phyloP scores from a whole-genome alignment of 2,888 invertebrate genomes.

The Laothoe populi region DNA sequence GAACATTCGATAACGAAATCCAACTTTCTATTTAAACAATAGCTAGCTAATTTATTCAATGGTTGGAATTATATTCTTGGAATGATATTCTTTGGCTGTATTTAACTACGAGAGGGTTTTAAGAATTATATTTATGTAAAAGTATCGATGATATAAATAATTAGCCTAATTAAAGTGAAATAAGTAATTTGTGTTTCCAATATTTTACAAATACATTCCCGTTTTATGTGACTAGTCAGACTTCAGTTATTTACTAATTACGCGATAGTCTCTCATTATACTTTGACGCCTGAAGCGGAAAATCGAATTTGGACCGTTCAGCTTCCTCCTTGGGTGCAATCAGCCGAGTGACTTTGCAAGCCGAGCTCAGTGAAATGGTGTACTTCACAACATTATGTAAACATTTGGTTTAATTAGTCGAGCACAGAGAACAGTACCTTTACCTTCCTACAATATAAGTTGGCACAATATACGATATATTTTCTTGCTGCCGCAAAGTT shows the following conservation, averaged over 20 bases:
- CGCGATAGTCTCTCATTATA: constrained; percentile 23
- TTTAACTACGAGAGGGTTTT: no score
- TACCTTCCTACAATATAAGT: not conserved
- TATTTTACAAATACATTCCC: not conserved
- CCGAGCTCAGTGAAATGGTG: not conserved
- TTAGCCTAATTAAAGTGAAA: not conserved
- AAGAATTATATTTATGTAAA: no score
- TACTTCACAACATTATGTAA: constrained; percentile 11
- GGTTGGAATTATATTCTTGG: no score
- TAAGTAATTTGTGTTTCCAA: no score
- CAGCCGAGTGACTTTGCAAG: constrained; percentile 25
- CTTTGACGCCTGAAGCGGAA: constrained; percentile 24
- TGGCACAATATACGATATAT: no score
- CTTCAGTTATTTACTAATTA: constrained; percentile 18
- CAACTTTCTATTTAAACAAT: no score
- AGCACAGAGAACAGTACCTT: not conserved
- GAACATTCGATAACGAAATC: not conserved
- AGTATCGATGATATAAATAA: not conserved
- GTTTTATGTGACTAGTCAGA: not conserved
- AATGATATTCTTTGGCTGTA: no score
- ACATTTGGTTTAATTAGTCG: constrained; percentile 15
- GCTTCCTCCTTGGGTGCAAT: constrained; percentile 12
- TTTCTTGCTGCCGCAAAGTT: no score
- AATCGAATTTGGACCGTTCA: constrained; percentile 18
- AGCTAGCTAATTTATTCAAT: no score